Percentiles rank a stretch among this genome's conserved stretches.
These are phyloP conservation scores for Drosophila nebulosa DNA, from an alignment of 1,140 invertebrate species.

Conservation along the genomic window DNA sequence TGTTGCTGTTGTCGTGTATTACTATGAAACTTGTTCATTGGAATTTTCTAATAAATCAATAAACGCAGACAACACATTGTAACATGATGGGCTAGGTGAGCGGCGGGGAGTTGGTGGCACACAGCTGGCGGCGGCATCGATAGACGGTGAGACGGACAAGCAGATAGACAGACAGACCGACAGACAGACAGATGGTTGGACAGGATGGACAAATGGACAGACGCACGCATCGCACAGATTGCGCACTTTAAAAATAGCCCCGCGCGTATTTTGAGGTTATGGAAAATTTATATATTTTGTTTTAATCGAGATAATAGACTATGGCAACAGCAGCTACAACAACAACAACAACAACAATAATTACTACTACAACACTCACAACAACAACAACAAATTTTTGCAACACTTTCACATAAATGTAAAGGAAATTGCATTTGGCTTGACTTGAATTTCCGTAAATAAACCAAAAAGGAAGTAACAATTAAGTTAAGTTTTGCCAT, in stretches of 20 bases:
- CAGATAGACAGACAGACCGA: conserved; percentile 16
- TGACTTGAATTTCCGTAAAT: conserved; percentile 54
- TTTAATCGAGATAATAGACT: conserved; percentile 39
- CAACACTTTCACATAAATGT: not conserved
- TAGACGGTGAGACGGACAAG: conserved; percentile 13
- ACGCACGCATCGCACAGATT: conserved; percentile 60
- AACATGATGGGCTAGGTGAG: conserved; percentile 10
- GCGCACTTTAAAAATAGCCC: conserved; percentile 70
- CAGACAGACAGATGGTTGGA: conserved; percentile 6
- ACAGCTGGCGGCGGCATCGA: conserved; percentile 59
- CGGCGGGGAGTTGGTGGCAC: conserved; percentile 39
- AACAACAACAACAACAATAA: not conserved
- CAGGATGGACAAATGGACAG: conserved; percentile 2
- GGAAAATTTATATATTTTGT: conserved; percentile 60
- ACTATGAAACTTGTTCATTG: conserved; percentile 73
- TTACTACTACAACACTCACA: conserved; percentile 33
- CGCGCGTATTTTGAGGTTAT: conserved; percentile 63
- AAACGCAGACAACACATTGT: conserved; percentile 75
- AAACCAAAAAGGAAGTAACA: conserved; percentile 35
- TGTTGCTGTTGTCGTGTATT: conserved; percentile 58
- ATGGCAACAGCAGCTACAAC: conserved; percentile 24
- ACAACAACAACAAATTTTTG: not conserved
- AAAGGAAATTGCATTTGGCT: conserved; percentile 23
- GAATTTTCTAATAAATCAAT: conserved; percentile 80
- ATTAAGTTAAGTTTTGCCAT: conserved; percentile 31